Base-by-base conservation (phyloP, 37 sponge, comb jelly and placozoan species). In the Crambe crambe region DNA sequence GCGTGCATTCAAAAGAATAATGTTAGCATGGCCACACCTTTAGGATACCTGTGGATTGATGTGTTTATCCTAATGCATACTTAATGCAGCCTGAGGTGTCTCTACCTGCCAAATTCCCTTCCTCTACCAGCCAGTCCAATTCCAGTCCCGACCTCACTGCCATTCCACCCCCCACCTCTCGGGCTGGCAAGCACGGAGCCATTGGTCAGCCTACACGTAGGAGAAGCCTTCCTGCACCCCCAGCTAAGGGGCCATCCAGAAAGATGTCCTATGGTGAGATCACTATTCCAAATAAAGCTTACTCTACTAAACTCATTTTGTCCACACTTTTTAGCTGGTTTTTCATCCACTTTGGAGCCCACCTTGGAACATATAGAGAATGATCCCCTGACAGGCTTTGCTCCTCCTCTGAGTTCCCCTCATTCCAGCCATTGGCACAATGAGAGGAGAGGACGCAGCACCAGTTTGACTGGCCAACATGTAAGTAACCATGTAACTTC, bases 161-260 rank as follows among this genome's bases (percentile, higher is more conserved):
- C 18, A 38, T 21, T 32, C 73, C 42, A 2, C 27, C 70, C 20
- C 8, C 27, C 30, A 26, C 59, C 40, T 38, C 65, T 37, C n/a
- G 39, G 31, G 47, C 37, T 20, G 70, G 87, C n/a, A 69, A 71
- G 39, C 78, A 60, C 59, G 86, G 86, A 1, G 78, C 79, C 37
- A 79, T 79, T 56, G 79, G 79, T 20, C 68, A 51, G 12, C 79
- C 79, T 37, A 31, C 56, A 2, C 60, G 76, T 6, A 43, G 73
- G 51, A 10, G 79, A 29, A 79, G 79, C 54, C 9, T 79, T 23
- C 79, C 79, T 12, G 2, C 69, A 9, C 6, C 56, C 15, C 56
- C 61, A 1, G 22, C 34, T 12, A 42, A 25, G 32, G 36, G 15
- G 34, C 74, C 61, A 27, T 31, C n/a, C 1, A 30, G 40, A 41